Base-by-base conservation (phyloP, 2,113 vertebrate species). In the Rhegmatorhina hoffmannsi region DNA sequence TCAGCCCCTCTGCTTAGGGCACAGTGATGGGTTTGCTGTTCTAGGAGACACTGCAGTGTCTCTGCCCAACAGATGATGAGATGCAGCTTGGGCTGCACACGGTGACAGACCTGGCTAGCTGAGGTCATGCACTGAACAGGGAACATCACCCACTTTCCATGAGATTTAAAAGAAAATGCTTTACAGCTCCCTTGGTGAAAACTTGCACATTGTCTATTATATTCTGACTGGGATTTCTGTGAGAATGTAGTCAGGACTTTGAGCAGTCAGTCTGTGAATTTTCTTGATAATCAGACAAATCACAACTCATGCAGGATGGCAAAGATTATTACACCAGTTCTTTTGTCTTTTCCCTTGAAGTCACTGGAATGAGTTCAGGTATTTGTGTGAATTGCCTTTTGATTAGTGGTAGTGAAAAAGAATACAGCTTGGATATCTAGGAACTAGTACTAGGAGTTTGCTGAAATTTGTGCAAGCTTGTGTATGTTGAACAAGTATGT, bases 1-100 rank as follows among this genome's bases (percentile, higher is more conserved):
- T 83, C 36, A 56, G 14, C 24, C 18, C 16, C 44, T n/a, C 74
- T n/a, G 21, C 49, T 76, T 60, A 67, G 78, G n/a, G 33, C 72
- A 24, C 3, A 8, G 9, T 40, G 44, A 5, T 74, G 13, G 0
- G 4, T 20, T 50, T 72, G 20, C 11, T 87, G 0, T 55, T 23
- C 17, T 40, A 36, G 67, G 28, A 76, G 50, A 44, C 2, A 5
- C 44, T 46, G 28, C 17, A 21, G 2, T 62, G 17, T 75, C 89
- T 87, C 40, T 91, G 50, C n/a, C 59, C 17, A 49, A 1, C 29
- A 55, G 47, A 6, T 40, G 28, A 18, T 23, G 40, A 67, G 63
- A 11, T 82, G 20, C 40, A 34, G 1, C 43, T 79, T 36, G 43
- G 52, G 29, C 84, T 82, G 64, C 59, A 9, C 25, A 4, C 12